Base-by-base conservation (phyloP, 2,888 invertebrate species). In the Drosophila putrida region DNA sequence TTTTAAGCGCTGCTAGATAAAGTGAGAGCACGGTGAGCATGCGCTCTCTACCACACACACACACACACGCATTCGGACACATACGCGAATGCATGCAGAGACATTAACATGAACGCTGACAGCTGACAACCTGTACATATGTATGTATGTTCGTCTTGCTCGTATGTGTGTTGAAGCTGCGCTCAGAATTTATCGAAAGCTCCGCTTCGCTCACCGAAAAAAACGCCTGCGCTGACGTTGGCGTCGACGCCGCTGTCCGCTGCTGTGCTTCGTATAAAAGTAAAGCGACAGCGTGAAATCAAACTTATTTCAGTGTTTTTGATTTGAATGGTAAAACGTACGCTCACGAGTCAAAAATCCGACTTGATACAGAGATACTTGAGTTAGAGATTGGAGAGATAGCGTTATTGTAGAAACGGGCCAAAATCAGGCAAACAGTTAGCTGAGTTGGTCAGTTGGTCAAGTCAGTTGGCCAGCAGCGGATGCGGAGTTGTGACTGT, bases 281-380 rank as follows among this genome's bases (percentile, higher is more conserved):
- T 89, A 90, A 90, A 90, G 90, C 90, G 88, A 73, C 88, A 82
- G 78, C 87, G 85, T 90, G 86, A 88, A 89, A 88, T 88, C 79
- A 89, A 91, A 91, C 91, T 91, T 92, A 92, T 91, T 92, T 91
- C 91, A 90, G 92, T 92, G 89, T 91, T 91, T 92, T 91, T 89
- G 90, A 90, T 91, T 90, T 90, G 83, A 91, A 88, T 84, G 90
- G 81, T 82, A 82, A 88, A 88, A 89, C 90, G 90, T 88, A 65
- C 89, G 88, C 64, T 71, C 72, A 63, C 80, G 82, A 88, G 78
- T 88, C 73, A 80, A 61, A 83, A 49, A 58, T 62, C 63, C 63
- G 53, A 68, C 68, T 51, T 55, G 51, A 59, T 25, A 68, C 46
- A 74, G 38, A 70, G 20, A 58, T 44, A 20, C 20, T 20, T 53